These are phyloP conservation scores for Lagorchestes hirsutus DNA, from an alignment of 2,797 vertebrate species.

Conservation along the genomic window DNA sequence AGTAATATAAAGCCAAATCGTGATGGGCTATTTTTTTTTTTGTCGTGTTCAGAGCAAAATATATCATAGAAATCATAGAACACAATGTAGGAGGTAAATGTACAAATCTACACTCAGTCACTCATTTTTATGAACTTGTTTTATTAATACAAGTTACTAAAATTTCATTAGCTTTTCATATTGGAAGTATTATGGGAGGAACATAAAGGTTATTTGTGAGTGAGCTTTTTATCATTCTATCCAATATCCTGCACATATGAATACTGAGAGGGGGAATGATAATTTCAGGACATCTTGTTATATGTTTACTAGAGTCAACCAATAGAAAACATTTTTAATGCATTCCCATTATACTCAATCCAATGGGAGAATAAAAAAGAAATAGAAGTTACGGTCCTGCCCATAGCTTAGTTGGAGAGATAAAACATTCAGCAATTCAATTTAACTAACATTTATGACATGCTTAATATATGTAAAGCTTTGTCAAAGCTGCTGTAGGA, in stretches of 20 bases:
- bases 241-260: background rate
- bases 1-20: background rate
- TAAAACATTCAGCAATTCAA: background rate
- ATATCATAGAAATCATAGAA: background rate
- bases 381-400: background rate
- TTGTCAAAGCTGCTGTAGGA: background rate
- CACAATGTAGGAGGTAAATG: background rate
- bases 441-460: background rate
- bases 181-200: conserved; percentile 17
- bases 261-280: background rate
- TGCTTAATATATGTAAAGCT: background rate
- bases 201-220: background rate
- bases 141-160: conserved; percentile 21
- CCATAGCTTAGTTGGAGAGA: background rate
- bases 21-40: background rate
- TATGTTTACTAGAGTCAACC: background rate
- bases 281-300: background rate
- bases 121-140: conserved; percentile 13
- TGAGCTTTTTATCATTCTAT: background rate
- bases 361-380: background rate
- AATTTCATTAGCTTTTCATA: conserved; percentile 25
- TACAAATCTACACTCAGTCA: background rate
- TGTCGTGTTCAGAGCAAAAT: background rate
- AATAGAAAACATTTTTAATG: background rate
- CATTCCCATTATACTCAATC: background rate